Percentiles rank a stretch among this genome's conserved stretches.
Evolutionary conservation across 2,888 invertebrate species (phyloP).

Genomic region (Eledone cirrhosa): DNA sequence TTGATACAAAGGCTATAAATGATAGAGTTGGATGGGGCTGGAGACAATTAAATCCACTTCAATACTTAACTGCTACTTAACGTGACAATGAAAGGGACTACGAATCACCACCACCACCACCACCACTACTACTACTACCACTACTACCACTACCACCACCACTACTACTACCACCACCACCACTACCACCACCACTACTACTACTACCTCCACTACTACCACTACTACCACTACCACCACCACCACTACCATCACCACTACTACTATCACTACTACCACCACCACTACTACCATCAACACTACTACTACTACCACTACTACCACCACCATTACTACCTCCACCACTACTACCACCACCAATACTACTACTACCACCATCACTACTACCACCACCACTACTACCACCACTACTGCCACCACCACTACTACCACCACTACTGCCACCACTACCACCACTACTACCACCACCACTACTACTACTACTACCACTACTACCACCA

Average conservation of each 20-base stretch:
- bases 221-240: conserved; percentile 11
- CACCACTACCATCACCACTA: conserved; percentile 19
- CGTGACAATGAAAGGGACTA: too few relatives aligned
- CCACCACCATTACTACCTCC: too few relatives aligned
- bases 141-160: conserved; percentile 34
- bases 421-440: conserved; percentile 34
- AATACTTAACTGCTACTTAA: too few relatives aligned
- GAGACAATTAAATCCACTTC: too few relatives aligned
- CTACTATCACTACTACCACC: conserved; percentile 13
- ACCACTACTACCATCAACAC: too few relatives aligned
- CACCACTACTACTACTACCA: conserved; percentile 32
- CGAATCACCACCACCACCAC: background rate
- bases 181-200: conserved; percentile 29
- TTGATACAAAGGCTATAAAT: too few relatives aligned
- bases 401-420: background rate
- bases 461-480: conserved; percentile 33
- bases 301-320: too few relatives aligned
- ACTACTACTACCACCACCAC: conserved; percentile 35
- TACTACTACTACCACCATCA: too few relatives aligned
- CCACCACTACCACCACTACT: conserved; percentile 35
- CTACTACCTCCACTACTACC: background rate
- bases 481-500: conserved; percentile 31
- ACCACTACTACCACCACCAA: too few relatives aligned
- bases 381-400: conserved; percentile 12
- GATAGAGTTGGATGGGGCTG: too few relatives aligned